Conservation (phyloP, 1,140 invertebrate species). For the Penaeus chinensis region DNA sequence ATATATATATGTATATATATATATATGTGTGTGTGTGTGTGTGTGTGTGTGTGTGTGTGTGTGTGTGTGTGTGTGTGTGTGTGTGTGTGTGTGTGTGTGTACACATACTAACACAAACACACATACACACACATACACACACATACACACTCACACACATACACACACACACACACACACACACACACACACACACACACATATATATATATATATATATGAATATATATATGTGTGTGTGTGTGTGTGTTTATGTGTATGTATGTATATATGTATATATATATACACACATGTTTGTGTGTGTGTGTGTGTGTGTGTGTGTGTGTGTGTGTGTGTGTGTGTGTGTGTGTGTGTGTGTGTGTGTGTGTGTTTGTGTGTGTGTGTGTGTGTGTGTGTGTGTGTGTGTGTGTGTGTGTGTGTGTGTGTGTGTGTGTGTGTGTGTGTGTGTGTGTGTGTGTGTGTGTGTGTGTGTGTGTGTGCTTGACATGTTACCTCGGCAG, state of each 20-base stretch:
- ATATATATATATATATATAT: neutral
- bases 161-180: neutral
- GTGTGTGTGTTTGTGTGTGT: no score
- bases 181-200: slow-evolving; percentile 8
- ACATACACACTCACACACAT: slow-evolving; percentile 1
- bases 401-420: neutral
- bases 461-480: no score
- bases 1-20: no score
- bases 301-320: neutral
- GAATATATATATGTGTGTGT: neutral
- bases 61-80: no score
- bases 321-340: slow-evolving; percentile 7
- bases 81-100: no score
- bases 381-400: no score
- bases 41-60: no score
- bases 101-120: no score
- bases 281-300: slow-evolving; percentile 18
- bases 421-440: no score
- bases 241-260: slow-evolving; percentile 15
- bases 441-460: no score
- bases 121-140: neutral
- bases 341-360: neutral
- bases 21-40: no score
- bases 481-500: no score
- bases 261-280: slow-evolving; percentile 28